A percentile compares a stretch with the other conserved stretches of the same genome.
phyloP scores from a whole-genome alignment of 2,888 invertebrate genomes.

The Oscheius sp. region DNA sequence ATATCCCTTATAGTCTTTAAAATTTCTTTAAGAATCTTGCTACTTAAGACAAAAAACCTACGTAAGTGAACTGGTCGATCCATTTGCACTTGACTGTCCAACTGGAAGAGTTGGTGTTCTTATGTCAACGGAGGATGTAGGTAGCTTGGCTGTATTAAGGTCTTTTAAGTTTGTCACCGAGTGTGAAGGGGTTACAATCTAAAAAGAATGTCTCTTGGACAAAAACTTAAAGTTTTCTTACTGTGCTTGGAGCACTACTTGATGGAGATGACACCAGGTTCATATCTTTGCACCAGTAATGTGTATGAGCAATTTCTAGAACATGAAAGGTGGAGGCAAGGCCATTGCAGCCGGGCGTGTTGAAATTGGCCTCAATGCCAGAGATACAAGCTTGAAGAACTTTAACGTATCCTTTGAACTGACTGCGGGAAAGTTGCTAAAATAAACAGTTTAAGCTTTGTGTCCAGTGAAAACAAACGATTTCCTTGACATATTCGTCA shows the following conservation, averaged over 20 bases:
- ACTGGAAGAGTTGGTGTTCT: slow-evolving; percentile 55
- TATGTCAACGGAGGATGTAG: slow-evolving; percentile 54
- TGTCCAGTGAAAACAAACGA: slow-evolving; percentile 79
- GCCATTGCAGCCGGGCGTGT: slow-evolving; percentile 87
- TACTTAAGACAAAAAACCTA: no score
- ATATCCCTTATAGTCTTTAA: neutral
- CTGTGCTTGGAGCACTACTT: slow-evolving; percentile 50
- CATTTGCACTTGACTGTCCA: slow-evolving; percentile 22
- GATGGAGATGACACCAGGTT: slow-evolving; percentile 26
- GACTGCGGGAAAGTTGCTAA: slow-evolving; percentile 87
- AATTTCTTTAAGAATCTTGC: neutral
- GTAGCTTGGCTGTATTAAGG: slow-evolving; percentile 37
- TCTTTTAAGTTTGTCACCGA: slow-evolving; percentile 44
- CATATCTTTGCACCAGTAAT: slow-evolving; percentile 81
- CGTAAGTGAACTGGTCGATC: no score
- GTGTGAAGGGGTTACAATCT: slow-evolving; percentile 35
- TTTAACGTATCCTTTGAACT: slow-evolving; percentile 97
- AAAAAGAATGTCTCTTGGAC: neutral
- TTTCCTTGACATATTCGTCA: slow-evolving; percentile 93
- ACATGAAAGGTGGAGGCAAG: slow-evolving; percentile 94
- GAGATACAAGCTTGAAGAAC: slow-evolving; percentile 88
- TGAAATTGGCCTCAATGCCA: slow-evolving; percentile 81
- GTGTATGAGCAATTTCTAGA: slow-evolving; percentile 97
- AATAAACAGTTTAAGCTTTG: neutral
- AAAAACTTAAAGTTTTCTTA: slow-evolving; percentile 19